Conservation (phyloP, 92 coral and sea anemone species). For the Palythoa caribaeorum region DNA sequence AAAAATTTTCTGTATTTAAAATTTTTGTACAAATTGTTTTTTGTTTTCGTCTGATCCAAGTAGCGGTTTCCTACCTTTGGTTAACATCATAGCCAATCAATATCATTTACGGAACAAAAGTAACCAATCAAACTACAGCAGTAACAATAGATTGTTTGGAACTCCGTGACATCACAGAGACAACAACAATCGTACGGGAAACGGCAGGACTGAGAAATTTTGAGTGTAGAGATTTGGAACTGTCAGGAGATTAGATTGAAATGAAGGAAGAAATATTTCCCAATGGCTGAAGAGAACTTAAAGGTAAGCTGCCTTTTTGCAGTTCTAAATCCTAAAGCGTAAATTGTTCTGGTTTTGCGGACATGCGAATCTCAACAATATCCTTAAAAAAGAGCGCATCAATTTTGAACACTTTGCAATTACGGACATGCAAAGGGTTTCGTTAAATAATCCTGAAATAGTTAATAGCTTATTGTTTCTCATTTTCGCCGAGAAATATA, state of each 20-base stretch:
- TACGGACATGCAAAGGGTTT: not conserved
- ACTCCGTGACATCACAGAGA: conserved; percentile 50
- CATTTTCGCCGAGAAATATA: not conserved
- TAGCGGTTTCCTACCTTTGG: not conserved
- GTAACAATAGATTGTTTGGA: not conserved
- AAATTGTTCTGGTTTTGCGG: not conserved
- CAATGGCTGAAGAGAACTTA: not conserved
- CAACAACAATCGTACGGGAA: conserved; percentile 44
- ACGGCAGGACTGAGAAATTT: not conserved
- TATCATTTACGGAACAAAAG: conserved; percentile 1
- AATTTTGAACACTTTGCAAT: conserved; percentile 7
- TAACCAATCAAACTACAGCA: conserved; percentile 6
- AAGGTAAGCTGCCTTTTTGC: not conserved
- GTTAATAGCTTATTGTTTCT: not conserved
- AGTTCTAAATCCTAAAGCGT: not conserved
- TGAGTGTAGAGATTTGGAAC: not conserved
- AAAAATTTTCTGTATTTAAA: too few species aligned
- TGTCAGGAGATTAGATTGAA: not conserved
- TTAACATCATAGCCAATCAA: conserved; percentile 3
- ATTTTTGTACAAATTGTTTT: not conserved
- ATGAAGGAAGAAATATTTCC: not conserved
- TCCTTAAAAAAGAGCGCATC: not conserved
- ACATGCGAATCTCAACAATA: not conserved
- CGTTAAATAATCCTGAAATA: not conserved
- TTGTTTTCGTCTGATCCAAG: conserved; percentile 1